phyloP scores from a whole-genome alignment of 2,797 vertebrate genomes.

The Hyperoplus immaculatus region DNA sequence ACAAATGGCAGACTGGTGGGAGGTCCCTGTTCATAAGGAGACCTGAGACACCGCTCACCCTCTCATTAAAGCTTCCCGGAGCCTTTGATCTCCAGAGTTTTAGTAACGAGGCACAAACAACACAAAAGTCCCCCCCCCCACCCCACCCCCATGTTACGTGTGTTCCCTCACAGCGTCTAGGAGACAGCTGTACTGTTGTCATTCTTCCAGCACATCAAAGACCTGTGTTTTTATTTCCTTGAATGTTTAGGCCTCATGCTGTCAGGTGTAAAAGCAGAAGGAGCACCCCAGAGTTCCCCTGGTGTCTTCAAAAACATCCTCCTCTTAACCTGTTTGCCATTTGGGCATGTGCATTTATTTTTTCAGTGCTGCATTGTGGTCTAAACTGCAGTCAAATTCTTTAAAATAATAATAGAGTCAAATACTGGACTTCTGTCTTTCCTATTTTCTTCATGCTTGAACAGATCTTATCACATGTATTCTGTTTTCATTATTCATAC shows the following conservation, averaged over 20 bases:
- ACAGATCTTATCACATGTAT: conserved; percentile 70
- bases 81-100: conserved; percentile 81
- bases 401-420: not conserved
- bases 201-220: conserved; percentile 75
- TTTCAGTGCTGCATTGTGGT: conserved; percentile 10
- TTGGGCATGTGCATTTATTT: conserved; percentile 31
- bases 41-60: conserved; percentile 65
- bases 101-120: conserved; percentile 74
- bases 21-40: conserved; percentile 67
- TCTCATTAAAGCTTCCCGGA: conserved; percentile 79
- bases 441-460: conserved; percentile 49
- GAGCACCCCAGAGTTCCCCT: conserved; percentile 17
- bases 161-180: conserved; percentile 46
- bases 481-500: conserved; percentile 81
- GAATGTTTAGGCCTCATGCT: conserved; percentile 54
- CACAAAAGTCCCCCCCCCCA: conserved; percentile 64
- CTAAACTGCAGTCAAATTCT: not conserved
- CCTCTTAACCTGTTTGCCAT: conserved; percentile 29
- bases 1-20: conserved; percentile 68
- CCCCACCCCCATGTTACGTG: conserved; percentile 56
- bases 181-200: conserved; percentile 76
- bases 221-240: conserved; percentile 63
- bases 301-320: conserved; percentile 53
- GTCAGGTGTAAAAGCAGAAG: conserved; percentile 34
- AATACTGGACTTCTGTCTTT: conserved; percentile 3